A percentile compares a stretch with the other conserved stretches of the same genome.
phyloP scores from a whole-genome alignment of 2,797 vertebrate species.

The Crenuchus spilurus region DNA sequence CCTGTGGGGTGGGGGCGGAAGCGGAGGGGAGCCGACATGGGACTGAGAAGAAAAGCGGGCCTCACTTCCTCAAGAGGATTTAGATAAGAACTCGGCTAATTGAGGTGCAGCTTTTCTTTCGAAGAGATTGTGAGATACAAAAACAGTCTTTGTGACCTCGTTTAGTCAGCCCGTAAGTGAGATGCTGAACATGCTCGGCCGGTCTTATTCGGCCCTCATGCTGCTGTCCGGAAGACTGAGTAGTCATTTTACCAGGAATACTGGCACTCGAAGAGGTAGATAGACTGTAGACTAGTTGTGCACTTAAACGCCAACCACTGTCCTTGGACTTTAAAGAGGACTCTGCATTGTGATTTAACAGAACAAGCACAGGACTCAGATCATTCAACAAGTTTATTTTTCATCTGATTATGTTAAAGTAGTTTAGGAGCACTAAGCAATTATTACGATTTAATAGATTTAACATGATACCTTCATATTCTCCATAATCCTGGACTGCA shows the following conservation, averaged over 20 bases:
- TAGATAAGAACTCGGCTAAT: conserved; percentile 21
- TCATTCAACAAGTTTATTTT: too few species aligned
- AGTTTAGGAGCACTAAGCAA: too few species aligned
- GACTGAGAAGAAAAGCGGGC: conserved; percentile 6
- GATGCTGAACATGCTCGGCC: not conserved
- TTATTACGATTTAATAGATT: too few species aligned
- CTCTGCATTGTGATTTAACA: not conserved
- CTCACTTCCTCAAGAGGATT: conserved; percentile 11
- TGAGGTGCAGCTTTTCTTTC: conserved; percentile 3
- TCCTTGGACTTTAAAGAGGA: too few species aligned
- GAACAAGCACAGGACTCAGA: too few species aligned
- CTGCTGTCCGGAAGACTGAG: not conserved
- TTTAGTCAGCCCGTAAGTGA: not conserved
- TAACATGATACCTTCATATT: too few species aligned
- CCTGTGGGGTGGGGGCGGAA: not conserved
- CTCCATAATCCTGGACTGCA: too few species aligned
- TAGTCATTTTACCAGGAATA: not conserved
- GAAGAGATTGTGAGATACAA: not conserved
- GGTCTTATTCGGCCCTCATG: not conserved
- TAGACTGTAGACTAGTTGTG: not conserved
- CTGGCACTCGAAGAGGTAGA: not conserved
- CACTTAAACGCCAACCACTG: not conserved
- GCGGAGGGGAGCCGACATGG: not conserved
- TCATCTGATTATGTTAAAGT: too few species aligned
- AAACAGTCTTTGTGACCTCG: not conserved